Evolutionary conservation across 1,140 invertebrate genomes (phyloP).

Genomic region (Polypedilum vanderplanki): DNA sequence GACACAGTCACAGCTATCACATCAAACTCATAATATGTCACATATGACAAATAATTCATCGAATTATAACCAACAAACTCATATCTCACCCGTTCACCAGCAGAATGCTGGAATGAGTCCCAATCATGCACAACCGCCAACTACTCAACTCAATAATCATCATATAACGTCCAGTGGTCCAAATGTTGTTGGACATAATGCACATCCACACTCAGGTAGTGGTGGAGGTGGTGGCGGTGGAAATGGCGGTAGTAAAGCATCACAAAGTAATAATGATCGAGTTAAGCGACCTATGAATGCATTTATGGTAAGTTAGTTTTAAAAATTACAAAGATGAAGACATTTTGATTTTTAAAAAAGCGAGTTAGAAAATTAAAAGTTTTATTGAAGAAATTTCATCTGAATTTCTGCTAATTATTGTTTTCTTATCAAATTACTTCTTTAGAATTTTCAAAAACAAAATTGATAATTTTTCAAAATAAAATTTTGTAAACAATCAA

Average conservation of each 20-base stretch:
- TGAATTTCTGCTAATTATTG: no score
- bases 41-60: slow-evolving; percentile 35
- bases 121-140: neutral
- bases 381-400: no score
- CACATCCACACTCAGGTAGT: no score
- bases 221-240: neutral
- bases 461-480: no score
- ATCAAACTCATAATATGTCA: slow-evolving; percentile 41
- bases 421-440: no score
- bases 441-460: no score
- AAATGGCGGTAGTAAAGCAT: slow-evolving; percentile 18
- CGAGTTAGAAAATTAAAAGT: no score
- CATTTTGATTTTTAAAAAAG: no score
- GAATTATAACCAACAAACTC: slow-evolving; percentile 21
- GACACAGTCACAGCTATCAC: slow-evolving; percentile 51
- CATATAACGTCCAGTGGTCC: slow-evolving; percentile 19
- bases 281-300: slow-evolving; percentile 99
- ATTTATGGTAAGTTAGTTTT: slow-evolving; percentile 96
- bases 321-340: no score
- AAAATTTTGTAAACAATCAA: no score
- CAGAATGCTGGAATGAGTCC: slow-evolving; percentile 22
- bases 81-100: slow-evolving; percentile 4
- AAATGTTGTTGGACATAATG: neutral
- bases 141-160: slow-evolving; percentile 15
- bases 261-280: slow-evolving; percentile 61